Conservation (phyloP, 2,888 invertebrate species). For the Branchipolynoe longqiensis region DNA sequence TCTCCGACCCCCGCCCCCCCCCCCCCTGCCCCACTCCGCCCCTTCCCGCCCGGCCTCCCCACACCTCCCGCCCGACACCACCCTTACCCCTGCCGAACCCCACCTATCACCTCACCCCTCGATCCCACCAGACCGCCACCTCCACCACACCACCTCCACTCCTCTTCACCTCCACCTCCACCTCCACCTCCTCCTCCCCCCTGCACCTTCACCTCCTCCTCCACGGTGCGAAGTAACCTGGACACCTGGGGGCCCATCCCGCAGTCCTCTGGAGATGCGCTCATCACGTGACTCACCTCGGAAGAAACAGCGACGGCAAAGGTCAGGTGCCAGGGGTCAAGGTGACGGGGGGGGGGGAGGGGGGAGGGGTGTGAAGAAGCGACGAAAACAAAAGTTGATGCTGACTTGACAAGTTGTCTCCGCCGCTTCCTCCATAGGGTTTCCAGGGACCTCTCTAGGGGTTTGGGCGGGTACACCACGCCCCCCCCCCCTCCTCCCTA, state of each 20-base stretch:
- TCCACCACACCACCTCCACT: not conserved
- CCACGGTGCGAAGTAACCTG: not conserved
- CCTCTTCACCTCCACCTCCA: not conserved
- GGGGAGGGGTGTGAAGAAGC: too few species aligned
- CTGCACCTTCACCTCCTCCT: not conserved
- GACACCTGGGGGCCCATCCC: conserved; percentile 28
- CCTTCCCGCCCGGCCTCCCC: not conserved
- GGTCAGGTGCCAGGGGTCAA: conserved; percentile 27
- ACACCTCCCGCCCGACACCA: not conserved
- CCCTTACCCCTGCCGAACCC: too few species aligned
- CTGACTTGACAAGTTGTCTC: not conserved
- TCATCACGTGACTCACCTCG: conserved; percentile 23
- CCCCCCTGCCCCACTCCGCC: too few species aligned
- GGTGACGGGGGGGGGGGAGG: too few species aligned
- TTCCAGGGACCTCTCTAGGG: not conserved
- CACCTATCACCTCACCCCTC: too few species aligned
- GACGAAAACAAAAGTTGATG: conserved; percentile 42
- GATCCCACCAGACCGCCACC: too few species aligned
- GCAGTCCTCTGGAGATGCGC: conserved; percentile 11
- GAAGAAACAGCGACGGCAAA: conserved; percentile 24
- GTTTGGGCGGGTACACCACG: not conserved
- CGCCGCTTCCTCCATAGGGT: too few species aligned
- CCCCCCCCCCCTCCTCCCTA: not conserved
- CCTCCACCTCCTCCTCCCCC: not conserved
- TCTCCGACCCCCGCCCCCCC: too few species aligned